A percentile compares a stretch with the other conserved stretches of the same genome.
Conservation (phyloP, 2,888 invertebrate genomes). For the Andrena chrysosceles region DNA sequence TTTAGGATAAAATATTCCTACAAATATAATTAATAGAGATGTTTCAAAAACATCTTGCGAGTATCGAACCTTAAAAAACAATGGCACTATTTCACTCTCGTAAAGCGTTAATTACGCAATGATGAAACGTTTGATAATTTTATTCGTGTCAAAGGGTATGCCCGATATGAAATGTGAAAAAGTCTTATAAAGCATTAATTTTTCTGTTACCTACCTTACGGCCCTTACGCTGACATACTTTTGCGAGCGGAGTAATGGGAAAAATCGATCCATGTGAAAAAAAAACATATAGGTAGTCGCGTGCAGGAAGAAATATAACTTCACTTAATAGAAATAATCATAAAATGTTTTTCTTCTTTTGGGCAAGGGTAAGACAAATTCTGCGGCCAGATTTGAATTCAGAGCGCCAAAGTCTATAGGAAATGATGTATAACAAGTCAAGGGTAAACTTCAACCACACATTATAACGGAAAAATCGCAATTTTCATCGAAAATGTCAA, state of each 20-base stretch:
- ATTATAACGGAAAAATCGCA: too few relatives aligned
- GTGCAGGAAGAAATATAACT: neutral
- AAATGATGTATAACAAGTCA: too few relatives aligned
- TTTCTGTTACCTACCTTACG: neutral
- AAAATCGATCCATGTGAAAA: constrained; percentile 21
- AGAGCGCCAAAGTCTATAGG: too few relatives aligned
- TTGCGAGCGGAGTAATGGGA: neutral
- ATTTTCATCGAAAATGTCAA: too few relatives aligned
- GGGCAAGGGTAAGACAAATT: too few relatives aligned
- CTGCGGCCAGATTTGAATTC: too few relatives aligned
- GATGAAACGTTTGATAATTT: neutral
- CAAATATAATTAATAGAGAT: too few relatives aligned
- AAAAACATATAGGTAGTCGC: neutral
- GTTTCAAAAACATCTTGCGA: too few relatives aligned
- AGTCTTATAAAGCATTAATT: constrained; percentile 6
- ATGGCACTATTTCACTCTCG: too few relatives aligned
- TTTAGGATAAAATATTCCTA: too few relatives aligned
- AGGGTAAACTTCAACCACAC: too few relatives aligned
- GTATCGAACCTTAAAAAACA: too few relatives aligned
- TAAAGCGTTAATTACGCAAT: neutral
- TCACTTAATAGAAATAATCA: neutral
- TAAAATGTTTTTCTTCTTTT: neutral
- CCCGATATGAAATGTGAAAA: neutral
- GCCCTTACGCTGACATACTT: constrained; percentile 10
- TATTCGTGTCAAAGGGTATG: neutral